phyloP scores from a whole-genome alignment of 2,113 vertebrate genomes.

The Crypturellus undulatus region DNA sequence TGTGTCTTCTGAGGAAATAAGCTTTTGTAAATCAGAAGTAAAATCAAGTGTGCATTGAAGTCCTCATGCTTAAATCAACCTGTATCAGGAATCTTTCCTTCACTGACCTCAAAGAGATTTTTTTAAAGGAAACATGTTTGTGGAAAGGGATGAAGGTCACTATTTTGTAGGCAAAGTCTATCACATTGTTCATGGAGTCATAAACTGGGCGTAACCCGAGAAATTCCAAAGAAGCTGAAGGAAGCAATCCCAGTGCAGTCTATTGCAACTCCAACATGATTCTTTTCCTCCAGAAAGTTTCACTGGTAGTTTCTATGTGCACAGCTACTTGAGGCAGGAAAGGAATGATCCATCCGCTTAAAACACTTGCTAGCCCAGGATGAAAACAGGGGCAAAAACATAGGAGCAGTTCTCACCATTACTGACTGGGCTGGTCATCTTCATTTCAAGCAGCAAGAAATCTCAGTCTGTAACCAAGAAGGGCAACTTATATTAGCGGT shows the following conservation, averaged over 20 bases:
- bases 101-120: not conserved
- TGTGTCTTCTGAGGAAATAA: not conserved
- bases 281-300: not conserved
- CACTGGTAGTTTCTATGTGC: not conserved
- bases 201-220: not conserved
- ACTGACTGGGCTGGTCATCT: constrained; percentile 67
- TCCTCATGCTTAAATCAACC: not conserved
- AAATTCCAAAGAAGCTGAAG: not conserved
- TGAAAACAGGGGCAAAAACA: not conserved
- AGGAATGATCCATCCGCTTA: not conserved
- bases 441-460: constrained; percentile 58
- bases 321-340: not conserved
- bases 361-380: not conserved
- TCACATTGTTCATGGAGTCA: not conserved
- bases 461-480: constrained; percentile 71
- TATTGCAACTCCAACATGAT: not conserved
- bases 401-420: constrained; percentile 57
- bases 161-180: not conserved
- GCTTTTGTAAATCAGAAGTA: not conserved
- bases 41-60: not conserved
- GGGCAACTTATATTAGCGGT: constrained; percentile 28
- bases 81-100: not conserved
- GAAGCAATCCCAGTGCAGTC: not conserved
- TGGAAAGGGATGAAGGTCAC: not conserved
- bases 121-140: not conserved